Evolutionary conservation across 2,113 vertebrate genomes (phyloP).

Genomic region (Nothocercus nigrocapillus): DNA sequence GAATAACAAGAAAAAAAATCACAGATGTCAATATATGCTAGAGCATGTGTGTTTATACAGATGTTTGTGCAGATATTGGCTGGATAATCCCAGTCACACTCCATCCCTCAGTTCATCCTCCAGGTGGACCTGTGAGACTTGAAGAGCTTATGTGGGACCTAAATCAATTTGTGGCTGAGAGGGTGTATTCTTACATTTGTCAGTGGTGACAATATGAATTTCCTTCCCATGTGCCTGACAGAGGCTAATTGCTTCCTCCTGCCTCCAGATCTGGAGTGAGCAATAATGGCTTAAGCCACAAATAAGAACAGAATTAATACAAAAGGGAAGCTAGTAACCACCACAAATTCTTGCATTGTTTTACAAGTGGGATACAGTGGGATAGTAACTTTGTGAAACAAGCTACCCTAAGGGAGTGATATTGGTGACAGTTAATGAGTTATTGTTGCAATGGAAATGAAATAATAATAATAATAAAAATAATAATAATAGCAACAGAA

Average conservation of each 20-base stretch:
- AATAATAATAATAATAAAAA: not conserved
- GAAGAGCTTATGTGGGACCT: not conserved
- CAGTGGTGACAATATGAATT: not conserved
- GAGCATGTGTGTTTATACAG: not conserved
- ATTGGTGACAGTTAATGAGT: not conserved
- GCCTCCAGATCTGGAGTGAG: not conserved
- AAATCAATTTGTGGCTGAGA: not conserved
- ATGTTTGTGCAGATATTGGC: not conserved
- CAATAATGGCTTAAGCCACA: not conserved
- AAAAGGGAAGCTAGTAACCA: not conserved
- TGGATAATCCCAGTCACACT: not conserved
- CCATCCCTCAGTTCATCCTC: not conserved
- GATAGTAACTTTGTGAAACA: not conserved
- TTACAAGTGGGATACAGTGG: not conserved
- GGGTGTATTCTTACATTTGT: not conserved
- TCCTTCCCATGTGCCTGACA: not conserved
- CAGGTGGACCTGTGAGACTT: not conserved
- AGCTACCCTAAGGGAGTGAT: not conserved
- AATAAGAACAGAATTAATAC: not conserved
- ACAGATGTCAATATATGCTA: not conserved
- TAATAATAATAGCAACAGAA: not conserved
- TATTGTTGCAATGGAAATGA: not conserved
- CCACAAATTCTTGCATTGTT: not conserved
- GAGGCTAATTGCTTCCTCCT: conserved; percentile 20
- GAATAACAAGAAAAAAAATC: too few relatives aligned